Evolutionary conservation across 2,113 vertebrate species (phyloP).

Genomic region (Perca flavescens): DNA sequence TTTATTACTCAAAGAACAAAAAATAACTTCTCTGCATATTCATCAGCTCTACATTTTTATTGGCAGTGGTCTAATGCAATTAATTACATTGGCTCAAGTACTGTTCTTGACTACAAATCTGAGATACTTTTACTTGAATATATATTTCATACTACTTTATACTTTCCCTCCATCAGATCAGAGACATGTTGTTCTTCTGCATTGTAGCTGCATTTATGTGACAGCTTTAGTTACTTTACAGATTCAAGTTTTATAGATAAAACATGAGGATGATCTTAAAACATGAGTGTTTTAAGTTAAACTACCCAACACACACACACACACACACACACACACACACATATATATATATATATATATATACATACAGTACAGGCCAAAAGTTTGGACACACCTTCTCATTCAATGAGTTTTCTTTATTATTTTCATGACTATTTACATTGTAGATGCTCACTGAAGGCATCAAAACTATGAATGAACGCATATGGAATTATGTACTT

Average conservation of each 20-base stretch:
- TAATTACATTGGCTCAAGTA: not conserved
- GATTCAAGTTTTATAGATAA: not conserved
- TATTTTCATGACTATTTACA: too few species aligned
- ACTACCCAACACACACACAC: not conserved
- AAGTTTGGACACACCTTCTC: too few species aligned
- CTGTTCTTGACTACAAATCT: not conserved
- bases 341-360: not conserved
- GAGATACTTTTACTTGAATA: not conserved
- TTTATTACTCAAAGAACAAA: too few species aligned
- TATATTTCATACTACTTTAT: not conserved
- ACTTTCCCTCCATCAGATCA: not conserved
- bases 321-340: too few species aligned
- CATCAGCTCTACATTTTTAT: not conserved
- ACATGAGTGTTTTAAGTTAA: not conserved
- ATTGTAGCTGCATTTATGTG: not conserved
- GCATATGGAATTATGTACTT: too few species aligned
- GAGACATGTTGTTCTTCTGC: not conserved
- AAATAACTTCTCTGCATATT: not conserved
- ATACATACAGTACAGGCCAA: too few species aligned
- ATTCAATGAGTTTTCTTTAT: too few species aligned
- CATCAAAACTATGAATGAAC: too few species aligned
- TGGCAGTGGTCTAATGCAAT: not conserved
- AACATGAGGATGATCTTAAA: not conserved
- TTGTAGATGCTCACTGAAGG: too few species aligned
- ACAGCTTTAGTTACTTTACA: not conserved